Evolutionary conservation across 2,797 vertebrate genomes (phyloP), one percentile per base, ranked within the genome.

Genomic region (Sylvia borin): DNA sequence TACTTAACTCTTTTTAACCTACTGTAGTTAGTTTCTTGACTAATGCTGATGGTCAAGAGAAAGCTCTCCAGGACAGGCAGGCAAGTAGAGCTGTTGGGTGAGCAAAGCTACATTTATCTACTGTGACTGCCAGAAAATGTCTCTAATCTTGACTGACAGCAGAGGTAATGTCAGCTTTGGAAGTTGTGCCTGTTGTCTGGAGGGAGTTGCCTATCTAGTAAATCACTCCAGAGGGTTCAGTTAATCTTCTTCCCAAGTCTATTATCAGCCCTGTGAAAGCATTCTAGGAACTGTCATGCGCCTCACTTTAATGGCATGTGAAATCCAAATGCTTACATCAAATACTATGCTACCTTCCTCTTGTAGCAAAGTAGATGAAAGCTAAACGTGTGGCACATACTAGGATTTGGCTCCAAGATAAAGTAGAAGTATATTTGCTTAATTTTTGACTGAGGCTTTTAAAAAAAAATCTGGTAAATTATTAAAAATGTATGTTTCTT

Each of bases 251-350:
- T 36, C 27, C 8, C 34, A 38, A 13, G 11, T 50, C 38, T 77
- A 0, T 50, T 76, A n/a, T 16, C 20, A 71, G 34, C 36, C 25
- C 17, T 14, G 3, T 85, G 76, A 83, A 89, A 85, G 48, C 4
- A 10, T 53, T 34, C n/a, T 40, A 71, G 66, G 42, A 72, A 26
- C 19, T 42, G 40, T 15, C 14, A 2, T 27, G 38, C 19, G 36
- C 27, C 60, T 85, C 68, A 25, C 6, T 40, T 42, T 34, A 36
- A 32, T 67, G 64, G 42, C 0, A 0, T 1, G 1, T 57, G 40
- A 71, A 68, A 91, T 85, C 47, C 50, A 68, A 75, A 62, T 67
- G 55, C 19, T 38, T 80, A 1, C 22, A 58, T 45, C n/a, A 71
- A 79, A 45, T 71, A 26, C 2, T 34, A 10, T 48, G 32, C 32